These are phyloP conservation scores for Ceratotherium simum DNA, from an alignment of 2,113 vertebrate genomes.

Conservation along the genomic window DNA sequence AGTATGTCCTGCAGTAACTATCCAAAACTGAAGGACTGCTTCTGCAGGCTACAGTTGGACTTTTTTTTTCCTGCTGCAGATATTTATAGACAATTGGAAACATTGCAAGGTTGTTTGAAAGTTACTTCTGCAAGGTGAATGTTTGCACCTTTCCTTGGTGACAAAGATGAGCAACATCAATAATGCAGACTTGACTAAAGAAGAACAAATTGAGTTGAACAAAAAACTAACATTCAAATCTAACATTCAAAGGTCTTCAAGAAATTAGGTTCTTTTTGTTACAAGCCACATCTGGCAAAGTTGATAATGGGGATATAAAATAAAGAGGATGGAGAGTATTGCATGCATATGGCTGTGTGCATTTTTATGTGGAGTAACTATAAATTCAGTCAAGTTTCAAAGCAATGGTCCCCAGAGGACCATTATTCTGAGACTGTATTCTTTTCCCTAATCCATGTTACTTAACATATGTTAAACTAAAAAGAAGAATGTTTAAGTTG, in stretches of 20 bases:
- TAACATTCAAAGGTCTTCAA: background rate
- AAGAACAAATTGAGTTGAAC: background rate
- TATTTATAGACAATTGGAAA: background rate
- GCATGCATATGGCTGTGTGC: background rate
- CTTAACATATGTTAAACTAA: background rate
- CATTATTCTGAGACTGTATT: background rate
- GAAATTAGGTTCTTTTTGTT: background rate
- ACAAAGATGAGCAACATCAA: background rate
- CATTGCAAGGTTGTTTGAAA: background rate
- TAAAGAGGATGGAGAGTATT: background rate
- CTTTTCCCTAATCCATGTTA: background rate
- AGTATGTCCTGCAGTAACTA: background rate
- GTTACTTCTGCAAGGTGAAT: background rate
- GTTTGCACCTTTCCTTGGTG: background rate
- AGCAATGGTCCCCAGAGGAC: background rate
- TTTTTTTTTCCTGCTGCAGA: background rate
- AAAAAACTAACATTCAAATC: background rate
- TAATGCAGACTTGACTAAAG: background rate
- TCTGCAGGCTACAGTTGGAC: background rate
- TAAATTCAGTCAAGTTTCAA: background rate
- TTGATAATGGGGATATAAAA: background rate
- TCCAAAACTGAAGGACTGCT: background rate
- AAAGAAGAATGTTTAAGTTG: background rate
- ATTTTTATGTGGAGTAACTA: slow-evolving; percentile 21
- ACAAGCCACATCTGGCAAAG: background rate